Base-by-base conservation (phyloP, 2,797 vertebrate species). In the Carapus acus region DNA sequence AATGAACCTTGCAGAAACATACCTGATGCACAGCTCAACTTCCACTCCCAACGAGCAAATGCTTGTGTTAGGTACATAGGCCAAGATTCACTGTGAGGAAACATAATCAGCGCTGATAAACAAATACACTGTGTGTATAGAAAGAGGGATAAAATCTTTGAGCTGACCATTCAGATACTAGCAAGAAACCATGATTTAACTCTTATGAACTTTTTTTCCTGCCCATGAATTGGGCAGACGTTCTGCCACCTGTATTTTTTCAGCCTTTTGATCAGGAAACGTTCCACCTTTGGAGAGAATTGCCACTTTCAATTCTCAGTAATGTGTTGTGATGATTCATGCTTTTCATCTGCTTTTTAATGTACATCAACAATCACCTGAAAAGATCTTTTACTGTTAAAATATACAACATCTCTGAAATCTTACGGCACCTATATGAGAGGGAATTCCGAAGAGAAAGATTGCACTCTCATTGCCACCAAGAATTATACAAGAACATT, bases 201-300 rank as follows among this genome's bases (percentile, higher is more conserved):
- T 36, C 21, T 43, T 27, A n/a, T n/a, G n/a, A n/a, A n/a, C n/a
- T n/a, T n/a, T n/a, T n/a, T n/a, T n/a, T n/a, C n/a, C n/a, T n/a
- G n/a, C n/a, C n/a, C n/a, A n/a, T n/a, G n/a, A n/a, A n/a, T n/a
- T 27, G 24, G 4, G 24, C 53, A 39, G 16, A 18, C 19, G 22
- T 49, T 33, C 42, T 38, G 40, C 47, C 33, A 58, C 22, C 12
- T 15, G 16, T 16, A 27, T 19, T 58, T 40, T 29, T 33, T n/a
- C n/a, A 18, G 39, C 12, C 36, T 51, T 67, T 60, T 64, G 51
- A 67, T 71, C 54, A 52, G 38, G 21, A 21, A 39, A 22, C 33
- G 16, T 45, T n/a, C 40, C 21, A 11, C 44, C 37, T 17, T 29
- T 54, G 40, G 22, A 50, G 37, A 54, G 24, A 24, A 7, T 54